Evolutionary conservation across 2,888 invertebrate genomes (phyloP), one percentile per base, ranked within the genome.

Genomic region (Nineta flava): DNA sequence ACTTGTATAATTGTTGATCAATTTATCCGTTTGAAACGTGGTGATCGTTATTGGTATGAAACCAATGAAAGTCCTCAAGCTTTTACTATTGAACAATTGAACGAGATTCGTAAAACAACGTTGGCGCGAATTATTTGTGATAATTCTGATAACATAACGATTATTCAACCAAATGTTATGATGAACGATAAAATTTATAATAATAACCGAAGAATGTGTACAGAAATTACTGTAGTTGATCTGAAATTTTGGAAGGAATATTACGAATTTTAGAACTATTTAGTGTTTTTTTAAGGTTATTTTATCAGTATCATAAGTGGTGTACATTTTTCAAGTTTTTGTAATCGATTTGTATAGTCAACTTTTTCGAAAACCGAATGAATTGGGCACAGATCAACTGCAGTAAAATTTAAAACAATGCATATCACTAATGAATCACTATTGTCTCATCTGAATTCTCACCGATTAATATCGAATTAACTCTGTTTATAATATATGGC

Each of bases 1-100:
- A 83, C 81, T 15, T 94, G 93, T 60, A 71, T 94, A 53, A 71
- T 94, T 45, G 75, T 83, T 0, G 86, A 88, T 68, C 93, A 94
- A 70, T 94, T 93, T 68, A 65, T 80, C 15, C 69, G 88, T 46
- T 64, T 90, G 21, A 87, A 88, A 68, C 64, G 70, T 41, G 93
- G 87, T 0, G 94, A 94, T 67, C 72, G 91, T 45, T 87, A 79
- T 69, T 94, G 91, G 88, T 93, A 92, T 61, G 93, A 94, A 65
- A 80, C 80, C 34, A 66, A 69, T 1, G 73, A 78, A 50, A 66
- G 73, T 34, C 73, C 75, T 0, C 74, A 82, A 53, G 75, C 75
- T 4, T 90, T 90, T 58, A 77, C 77, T 1, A 60, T 68, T 77
- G 81, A 76, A 40, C 94, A 95, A 75, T 68, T 94, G 13, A 66